A percentile compares a stretch with the other conserved stretches of the same genome.
These are phyloP conservation scores for Aurelia coerulea DNA, from an alignment of 30 jellyfish, hydroid and myxozoan species.

Conservation along the genomic window DNA sequence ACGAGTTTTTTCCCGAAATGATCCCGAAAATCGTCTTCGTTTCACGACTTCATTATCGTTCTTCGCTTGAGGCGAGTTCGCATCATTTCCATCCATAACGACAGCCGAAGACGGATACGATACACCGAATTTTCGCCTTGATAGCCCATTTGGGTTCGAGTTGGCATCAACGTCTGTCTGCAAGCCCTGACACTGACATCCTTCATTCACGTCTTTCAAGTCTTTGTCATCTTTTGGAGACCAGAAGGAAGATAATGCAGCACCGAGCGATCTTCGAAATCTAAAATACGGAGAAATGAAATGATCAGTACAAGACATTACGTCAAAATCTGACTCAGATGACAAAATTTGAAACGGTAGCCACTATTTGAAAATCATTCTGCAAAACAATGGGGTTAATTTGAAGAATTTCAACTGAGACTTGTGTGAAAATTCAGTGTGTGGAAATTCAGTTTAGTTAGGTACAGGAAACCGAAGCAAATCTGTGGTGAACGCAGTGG, in stretches of 20 bases:
- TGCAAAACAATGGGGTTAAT: too few relatives aligned
- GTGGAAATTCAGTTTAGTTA: too few relatives aligned
- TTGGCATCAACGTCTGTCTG: constrained; percentile 13
- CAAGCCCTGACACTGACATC: neutral
- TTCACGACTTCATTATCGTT: constrained; percentile 45
- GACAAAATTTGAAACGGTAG: too few relatives aligned
- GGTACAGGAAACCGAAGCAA: too few relatives aligned
- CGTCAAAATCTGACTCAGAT: too few relatives aligned
- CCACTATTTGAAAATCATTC: too few relatives aligned
- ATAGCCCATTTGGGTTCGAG: constrained; percentile 6
- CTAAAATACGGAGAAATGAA: constrained; percentile 2
- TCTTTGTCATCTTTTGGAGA: constrained; percentile 76
- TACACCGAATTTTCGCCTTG: constrained; percentile 71
- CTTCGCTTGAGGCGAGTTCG: constrained; percentile 14
- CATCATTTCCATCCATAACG: neutral
- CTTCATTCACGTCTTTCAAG: constrained; percentile 1
- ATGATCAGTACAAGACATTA: too few relatives aligned
- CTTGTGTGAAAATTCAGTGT: too few relatives aligned
- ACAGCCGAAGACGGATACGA: constrained; percentile 40
- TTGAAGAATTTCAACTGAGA: too few relatives aligned
- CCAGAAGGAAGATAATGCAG: constrained; percentile 92
- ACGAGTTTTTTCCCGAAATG: constrained; percentile 69
- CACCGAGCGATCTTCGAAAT: constrained; percentile 93
- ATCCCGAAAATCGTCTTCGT: constrained; percentile 61
- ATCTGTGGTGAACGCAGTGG: too few relatives aligned